These are phyloP conservation scores for Heliothis subflexa DNA, from an alignment of 1,140 invertebrate species.

Conservation along the genomic window DNA sequence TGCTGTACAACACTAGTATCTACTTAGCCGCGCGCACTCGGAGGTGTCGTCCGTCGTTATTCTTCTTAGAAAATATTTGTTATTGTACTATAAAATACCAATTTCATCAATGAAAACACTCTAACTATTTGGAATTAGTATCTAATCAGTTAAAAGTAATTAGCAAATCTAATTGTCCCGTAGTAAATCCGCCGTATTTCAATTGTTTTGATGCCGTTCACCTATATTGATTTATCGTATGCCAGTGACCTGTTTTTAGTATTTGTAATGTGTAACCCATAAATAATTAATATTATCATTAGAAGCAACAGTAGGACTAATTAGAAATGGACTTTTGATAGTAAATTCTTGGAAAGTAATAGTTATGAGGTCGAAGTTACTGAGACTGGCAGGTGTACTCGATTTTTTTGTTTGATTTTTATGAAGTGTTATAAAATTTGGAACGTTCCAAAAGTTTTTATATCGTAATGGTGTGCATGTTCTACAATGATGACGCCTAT, in stretches of 20 bases:
- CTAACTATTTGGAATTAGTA: not conserved
- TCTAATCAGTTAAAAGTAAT: constrained; percentile 2
- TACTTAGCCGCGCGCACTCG: constrained; percentile 28
- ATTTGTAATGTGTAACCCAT: constrained; percentile 75
- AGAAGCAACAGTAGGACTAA: constrained; percentile 46
- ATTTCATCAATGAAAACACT: constrained; percentile 31
- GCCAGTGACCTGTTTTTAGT: constrained; percentile 81
- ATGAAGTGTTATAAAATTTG: constrained; percentile 21
- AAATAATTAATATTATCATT: constrained; percentile 79
- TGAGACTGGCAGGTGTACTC: not conserved
- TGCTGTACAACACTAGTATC: constrained; percentile 31
- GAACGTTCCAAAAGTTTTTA: constrained; percentile 51
- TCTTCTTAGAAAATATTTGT: constrained; percentile 47
- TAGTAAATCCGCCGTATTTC: constrained; percentile 34
- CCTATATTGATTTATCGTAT: constrained; percentile 84
- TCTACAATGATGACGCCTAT: constrained; percentile 83
- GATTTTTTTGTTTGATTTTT: constrained; percentile 24
- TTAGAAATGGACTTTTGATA: constrained; percentile 53
- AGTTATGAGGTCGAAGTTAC: constrained; percentile 4
- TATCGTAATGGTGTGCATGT: constrained; percentile 77
- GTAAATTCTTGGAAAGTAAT: constrained; percentile 44
- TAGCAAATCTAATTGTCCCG: not conserved
- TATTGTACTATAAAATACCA: constrained; percentile 34
- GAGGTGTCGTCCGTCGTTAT: constrained; percentile 18
- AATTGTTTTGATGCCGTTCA: constrained; percentile 81